Base-by-base conservation (phyloP, 2,113 vertebrate species). In the Tympanuchus pallidicinctus region DNA sequence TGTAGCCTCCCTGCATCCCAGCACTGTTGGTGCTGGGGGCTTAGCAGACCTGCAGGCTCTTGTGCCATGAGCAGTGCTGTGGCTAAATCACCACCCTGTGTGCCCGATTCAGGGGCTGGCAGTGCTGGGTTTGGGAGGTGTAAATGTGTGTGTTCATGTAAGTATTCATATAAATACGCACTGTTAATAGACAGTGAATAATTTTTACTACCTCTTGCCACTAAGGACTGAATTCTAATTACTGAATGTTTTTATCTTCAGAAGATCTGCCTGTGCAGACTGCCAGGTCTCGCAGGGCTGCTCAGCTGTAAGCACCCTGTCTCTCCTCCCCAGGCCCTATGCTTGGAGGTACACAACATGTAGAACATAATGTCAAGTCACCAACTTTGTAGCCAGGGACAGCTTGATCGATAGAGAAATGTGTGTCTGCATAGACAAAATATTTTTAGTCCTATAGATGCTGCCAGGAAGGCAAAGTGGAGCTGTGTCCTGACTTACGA, bases 131-230 rank as follows among this genome's bases (percentile, higher is more conserved):
- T 82, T 73, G 36, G 61, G 65, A 77, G 71, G 34, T 34, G 27
- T 47, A n/a, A 10, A 22, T 50, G 1, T 56, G 25, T 19, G 42
- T 42, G 61, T 25, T 50, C 48, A 27, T 38, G 1, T 56, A 30
- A 19, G 42, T 42, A 54, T 50, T 24, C 48, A 1, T 52, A 59
- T 74, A 64, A 87, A 79, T 42, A 48, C 56, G 27, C 47, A 15
- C 42, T 69, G 42, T 64, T 69, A 82, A 82, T 59, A 52, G 48
- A 18, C 16, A 36, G 25, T 42, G 43, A 89, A 38, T 74, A 86
- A n/a, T 69, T 86, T 78, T 86, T 78, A 82, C 47, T 77, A 57
- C 54, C 12, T 86, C 60, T 86, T 77, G 64, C 54, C 48, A 5
- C n/a, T n/a, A 47, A 89, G 32, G 76, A n/a, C 2, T 78, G 54